phyloP scores from a whole-genome alignment of 2,888 invertebrate genomes.

The Nephrotoma flavescens region DNA sequence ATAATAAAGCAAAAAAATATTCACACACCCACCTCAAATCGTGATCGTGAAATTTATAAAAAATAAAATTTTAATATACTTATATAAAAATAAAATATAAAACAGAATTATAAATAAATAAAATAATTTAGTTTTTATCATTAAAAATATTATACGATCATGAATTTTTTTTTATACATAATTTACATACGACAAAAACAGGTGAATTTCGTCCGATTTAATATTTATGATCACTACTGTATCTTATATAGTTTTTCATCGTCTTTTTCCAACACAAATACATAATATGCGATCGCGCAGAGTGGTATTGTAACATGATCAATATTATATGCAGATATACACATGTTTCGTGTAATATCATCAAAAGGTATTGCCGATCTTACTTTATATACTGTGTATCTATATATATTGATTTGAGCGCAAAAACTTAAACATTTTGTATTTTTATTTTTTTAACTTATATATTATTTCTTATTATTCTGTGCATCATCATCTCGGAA shows the following conservation, averaged over 20 bases:
- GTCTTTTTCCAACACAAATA: background rate
- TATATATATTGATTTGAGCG: background rate
- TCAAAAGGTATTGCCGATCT: slow-evolving; percentile 4
- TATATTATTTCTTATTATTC: background rate
- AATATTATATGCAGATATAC: slow-evolving; percentile 5
- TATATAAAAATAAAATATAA: background rate
- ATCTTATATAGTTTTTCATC: background rate
- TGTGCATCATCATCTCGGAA: background rate
- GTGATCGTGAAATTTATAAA: background rate
- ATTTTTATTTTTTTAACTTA: too few species aligned
- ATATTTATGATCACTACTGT: background rate
- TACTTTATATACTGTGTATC: background rate
- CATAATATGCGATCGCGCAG: background rate
- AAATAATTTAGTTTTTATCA: background rate
- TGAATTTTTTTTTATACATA: background rate
- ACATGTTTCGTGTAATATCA: slow-evolving; percentile 6
- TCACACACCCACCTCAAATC: background rate
- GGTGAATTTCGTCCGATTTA: background rate
- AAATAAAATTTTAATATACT: background rate
- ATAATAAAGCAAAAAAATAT: background rate
- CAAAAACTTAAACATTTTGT: background rate
- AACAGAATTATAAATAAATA: background rate
- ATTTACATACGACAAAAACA: background rate
- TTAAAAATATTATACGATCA: background rate
- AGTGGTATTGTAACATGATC: slow-evolving; percentile 4